A percentile compares a stretch with the other conserved stretches of the same genome.
Conservation (phyloP, 2,888 invertebrate genomes). For the Pyralis farinalis region DNA sequence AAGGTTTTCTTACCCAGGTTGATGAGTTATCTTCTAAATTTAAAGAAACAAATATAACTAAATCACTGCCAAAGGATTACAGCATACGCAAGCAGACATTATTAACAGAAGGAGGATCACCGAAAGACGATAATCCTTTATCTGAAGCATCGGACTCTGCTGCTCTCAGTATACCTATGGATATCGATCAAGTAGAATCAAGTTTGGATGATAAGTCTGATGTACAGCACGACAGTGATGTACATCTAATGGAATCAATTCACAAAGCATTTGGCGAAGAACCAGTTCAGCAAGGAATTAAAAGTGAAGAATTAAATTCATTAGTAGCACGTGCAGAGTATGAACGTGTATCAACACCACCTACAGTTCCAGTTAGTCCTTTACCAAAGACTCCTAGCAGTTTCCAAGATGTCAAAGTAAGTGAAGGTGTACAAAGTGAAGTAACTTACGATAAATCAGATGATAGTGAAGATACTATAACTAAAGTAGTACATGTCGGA, state of each 20-base stretch:
- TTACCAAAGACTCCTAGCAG: constrained; percentile 59
- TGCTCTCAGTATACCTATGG: constrained; percentile 46
- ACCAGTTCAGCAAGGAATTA: constrained; percentile 66
- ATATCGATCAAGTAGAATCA: constrained; percentile 25
- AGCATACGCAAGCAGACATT: constrained; percentile 17
- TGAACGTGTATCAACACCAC: constrained; percentile 81
- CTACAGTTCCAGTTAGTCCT: constrained; percentile 86
- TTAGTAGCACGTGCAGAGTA: constrained; percentile 33
- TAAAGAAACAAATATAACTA: constrained; percentile 23
- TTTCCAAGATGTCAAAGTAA: constrained; percentile 60
- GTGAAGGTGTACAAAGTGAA: constrained; percentile 64
- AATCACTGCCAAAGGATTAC: constrained; percentile 17
- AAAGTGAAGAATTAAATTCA: constrained; percentile 53
- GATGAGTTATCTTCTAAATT: constrained; percentile 27
- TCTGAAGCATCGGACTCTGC: constrained; percentile 53
- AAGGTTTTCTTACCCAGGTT: constrained; percentile 8
- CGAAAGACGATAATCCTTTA: constrained; percentile 39
- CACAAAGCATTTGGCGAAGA: constrained; percentile 63
- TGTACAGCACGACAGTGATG: constrained; percentile 37
- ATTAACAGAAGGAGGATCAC: constrained; percentile 25
- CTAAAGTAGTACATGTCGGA: constrained; percentile 76
- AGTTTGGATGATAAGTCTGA: constrained; percentile 17
- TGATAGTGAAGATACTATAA: constrained; percentile 67
- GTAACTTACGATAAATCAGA: constrained; percentile 63
- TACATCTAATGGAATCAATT: constrained; percentile 54